Percentiles rank a stretch among this genome's conserved stretches.
These are phyloP conservation scores for Carduelis carduelis DNA, from an alignment of 2,797 vertebrate genomes.

Conservation along the genomic window DNA sequence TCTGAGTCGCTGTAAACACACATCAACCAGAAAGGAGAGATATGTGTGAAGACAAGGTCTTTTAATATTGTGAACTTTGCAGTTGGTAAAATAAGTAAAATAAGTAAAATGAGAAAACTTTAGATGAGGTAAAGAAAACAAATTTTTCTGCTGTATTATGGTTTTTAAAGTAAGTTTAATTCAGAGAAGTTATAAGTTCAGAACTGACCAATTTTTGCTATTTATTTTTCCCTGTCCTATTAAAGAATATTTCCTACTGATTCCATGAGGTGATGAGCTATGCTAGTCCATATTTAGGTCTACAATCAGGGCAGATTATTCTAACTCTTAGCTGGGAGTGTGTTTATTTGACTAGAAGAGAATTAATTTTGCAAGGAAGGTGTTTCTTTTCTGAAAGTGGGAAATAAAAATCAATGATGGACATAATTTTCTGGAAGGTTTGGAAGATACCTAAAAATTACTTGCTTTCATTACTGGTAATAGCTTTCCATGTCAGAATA, in stretches of 20 bases:
- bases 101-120: neutral
- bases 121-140: neutral
- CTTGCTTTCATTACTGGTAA: neutral
- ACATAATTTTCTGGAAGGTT: neutral
- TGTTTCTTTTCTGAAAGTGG: neutral
- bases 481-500: neutral
- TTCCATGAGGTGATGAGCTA: neutral
- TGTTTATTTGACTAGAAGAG: neutral
- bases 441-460: neutral
- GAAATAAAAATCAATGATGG: neutral
- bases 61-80: neutral
- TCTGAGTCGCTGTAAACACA: neutral
- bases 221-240: neutral
- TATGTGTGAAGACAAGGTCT: neutral
- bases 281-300: neutral
- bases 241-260: neutral
- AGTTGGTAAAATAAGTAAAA: neutral
- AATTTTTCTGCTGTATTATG: neutral
- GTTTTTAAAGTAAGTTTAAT: neutral
- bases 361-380: neutral
- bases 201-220: neutral
- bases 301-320: neutral
- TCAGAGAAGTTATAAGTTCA: neutral
- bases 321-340: neutral
- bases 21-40: neutral